Percentiles rank a stretch among this genome's conserved stretches.
Evolutionary conservation across 2,797 vertebrate genomes (phyloP).

Genomic region (Carcharodon carcharias): DNA sequence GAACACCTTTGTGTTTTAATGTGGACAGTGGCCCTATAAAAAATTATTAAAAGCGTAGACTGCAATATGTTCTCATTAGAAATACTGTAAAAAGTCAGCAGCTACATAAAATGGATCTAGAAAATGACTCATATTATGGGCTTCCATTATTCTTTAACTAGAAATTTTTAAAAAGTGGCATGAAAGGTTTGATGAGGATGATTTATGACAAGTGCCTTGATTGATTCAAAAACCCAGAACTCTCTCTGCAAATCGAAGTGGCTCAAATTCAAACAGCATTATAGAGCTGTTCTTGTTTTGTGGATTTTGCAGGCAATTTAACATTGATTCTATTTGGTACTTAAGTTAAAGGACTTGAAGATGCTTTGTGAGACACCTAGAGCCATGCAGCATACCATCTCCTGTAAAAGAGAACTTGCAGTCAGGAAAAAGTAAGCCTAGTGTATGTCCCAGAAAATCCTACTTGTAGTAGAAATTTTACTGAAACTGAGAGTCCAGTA

Average conservation of each 20-base stretch:
- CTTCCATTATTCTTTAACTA: constrained; percentile 21
- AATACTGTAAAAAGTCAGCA: background rate
- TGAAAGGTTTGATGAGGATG: constrained; percentile 9
- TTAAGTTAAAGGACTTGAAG: background rate
- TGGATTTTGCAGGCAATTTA: background rate
- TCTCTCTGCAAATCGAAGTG: background rate
- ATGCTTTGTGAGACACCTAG: background rate
- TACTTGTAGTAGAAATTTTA: background rate
- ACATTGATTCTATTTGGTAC: background rate
- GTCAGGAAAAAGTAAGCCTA: background rate
- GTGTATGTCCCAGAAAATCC: background rate
- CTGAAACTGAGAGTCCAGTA: background rate
- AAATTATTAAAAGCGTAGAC: background rate
- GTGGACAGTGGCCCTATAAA: background rate
- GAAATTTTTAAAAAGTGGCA: background rate
- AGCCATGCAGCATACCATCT: background rate
- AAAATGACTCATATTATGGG: constrained; percentile 11
- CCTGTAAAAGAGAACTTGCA: background rate
- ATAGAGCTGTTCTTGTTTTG: background rate
- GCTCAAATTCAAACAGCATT: background rate
- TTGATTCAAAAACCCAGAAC: background rate
- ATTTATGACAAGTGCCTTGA: background rate
- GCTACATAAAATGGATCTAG: background rate
- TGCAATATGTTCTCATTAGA: background rate
- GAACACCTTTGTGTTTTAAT: background rate